Evolutionary conservation across 2,113 vertebrate genomes (phyloP), one percentile per base, ranked within the genome.

Genomic region (Chaetodon auriga): DNA sequence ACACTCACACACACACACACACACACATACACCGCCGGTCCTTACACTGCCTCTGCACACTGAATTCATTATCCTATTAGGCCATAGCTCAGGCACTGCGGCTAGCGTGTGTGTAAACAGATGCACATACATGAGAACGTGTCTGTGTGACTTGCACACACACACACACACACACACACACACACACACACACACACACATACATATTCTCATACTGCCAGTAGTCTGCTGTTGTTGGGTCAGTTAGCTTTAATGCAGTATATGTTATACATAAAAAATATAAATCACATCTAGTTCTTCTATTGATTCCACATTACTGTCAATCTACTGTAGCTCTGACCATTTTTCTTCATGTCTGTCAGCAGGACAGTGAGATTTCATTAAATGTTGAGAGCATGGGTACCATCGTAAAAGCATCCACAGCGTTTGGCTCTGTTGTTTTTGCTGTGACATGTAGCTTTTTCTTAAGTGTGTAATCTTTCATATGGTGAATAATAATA

Each of bases 31-130:
- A 81, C 21, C 55, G 72, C 69, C 43, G 57, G 78, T 70, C 83
- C 85, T 80, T 30, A 78, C 78, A 66, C 73, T 76, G 76, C 83
- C 51, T 75, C 81, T 81, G 74, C 89, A 90, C 86, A 87, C 86
- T 92, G 92, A 94, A 94, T 94, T 94, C 93, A 94, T 94, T 91
- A 94, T 92, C 82, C 90, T 91, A 94, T 94, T 94, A 92, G 89
- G 83, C 84, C 86, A 92, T 89, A 89, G 89, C 89, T 92, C 90
- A 94, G 87, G 69, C 72, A 64, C 83, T 78, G 85, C 0, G 68
- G 68, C 77, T 68, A 68, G 72, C 81, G 74, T 85, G 66, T 79
- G 89, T 63, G 76, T 75, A 81, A 78, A 87, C 80, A 86, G 48
- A 78, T 80, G 75, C 78, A 85, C 38, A 2, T 83, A 66, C 51